These are phyloP conservation scores for Mesorhabditis belari DNA, from an alignment of 2,888 invertebrate species.

Conservation along the genomic window DNA sequence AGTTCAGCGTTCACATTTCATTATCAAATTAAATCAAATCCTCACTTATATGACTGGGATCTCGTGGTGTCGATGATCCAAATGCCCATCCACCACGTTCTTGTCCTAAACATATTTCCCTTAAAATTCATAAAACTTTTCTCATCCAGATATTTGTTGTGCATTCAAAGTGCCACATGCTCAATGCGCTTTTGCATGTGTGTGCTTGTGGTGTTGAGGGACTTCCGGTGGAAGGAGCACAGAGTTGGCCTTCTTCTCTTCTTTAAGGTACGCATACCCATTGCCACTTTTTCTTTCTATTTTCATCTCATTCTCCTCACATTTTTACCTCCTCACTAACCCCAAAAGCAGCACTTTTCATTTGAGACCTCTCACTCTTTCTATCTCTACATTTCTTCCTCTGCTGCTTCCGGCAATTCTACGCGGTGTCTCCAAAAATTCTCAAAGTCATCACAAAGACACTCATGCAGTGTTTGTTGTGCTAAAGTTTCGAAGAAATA, in stretches of 20 bases:
- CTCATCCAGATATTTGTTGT: too few species aligned
- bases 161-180: too few species aligned
- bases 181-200: too few species aligned
- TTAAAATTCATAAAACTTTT: too few species aligned
- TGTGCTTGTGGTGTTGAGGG: too few species aligned
- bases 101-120: background rate
- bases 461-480: too few species aligned
- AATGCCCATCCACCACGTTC: slow-evolving; percentile 20
- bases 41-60: slow-evolving; percentile 30
- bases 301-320: too few species aligned
- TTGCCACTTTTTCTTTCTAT: background rate
- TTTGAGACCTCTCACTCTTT: too few species aligned
- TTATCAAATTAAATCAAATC: background rate
- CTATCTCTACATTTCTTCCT: too few species aligned
- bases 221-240: background rate
- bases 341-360: too few species aligned
- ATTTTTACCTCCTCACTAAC: too few species aligned
- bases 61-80: slow-evolving; percentile 46
- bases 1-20: background rate
- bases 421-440: background rate
- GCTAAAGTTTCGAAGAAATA: too few species aligned
- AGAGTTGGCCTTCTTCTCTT: background rate
- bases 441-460: background rate
- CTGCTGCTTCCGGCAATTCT: background rate
- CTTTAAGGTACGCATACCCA: background rate